Percentiles rank a stretch among this genome's conserved stretches.
Evolutionary conservation across 2,888 invertebrate genomes (phyloP).

Genomic region (Dinocampus coccinellae): DNA sequence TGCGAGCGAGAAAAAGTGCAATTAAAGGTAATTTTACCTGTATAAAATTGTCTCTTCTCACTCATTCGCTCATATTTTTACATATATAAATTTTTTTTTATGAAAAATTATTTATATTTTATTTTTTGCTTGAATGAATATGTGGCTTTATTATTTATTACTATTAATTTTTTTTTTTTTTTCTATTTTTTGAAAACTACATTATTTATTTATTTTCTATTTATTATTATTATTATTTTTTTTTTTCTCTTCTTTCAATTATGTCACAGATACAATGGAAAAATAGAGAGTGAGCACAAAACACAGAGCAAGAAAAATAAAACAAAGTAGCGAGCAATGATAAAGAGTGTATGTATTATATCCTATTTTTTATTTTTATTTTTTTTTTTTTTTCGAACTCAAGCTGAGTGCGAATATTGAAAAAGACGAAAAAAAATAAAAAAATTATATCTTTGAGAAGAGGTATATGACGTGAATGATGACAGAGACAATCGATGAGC

Average conservation of each 20-base stretch:
- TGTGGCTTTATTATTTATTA: background rate
- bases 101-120: background rate
- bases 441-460: background rate
- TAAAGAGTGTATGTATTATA: background rate
- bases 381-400: slow-evolving; percentile 12
- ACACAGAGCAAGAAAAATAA: slow-evolving; percentile 13
- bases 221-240: background rate
- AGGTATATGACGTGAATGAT: background rate
- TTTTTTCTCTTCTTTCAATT: background rate
- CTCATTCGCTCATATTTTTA: slow-evolving; percentile 2
- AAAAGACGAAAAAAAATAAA: too few relatives aligned
- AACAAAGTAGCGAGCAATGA: slow-evolving; percentile 24
- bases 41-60: slow-evolving; percentile 13
- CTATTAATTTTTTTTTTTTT: background rate
- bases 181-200: too few relatives aligned
- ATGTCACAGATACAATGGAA: background rate
- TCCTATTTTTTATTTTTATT: background rate
- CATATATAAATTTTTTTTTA: background rate
- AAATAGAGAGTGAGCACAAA: slow-evolving; percentile 20
- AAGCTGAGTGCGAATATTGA: slow-evolving; percentile 27
- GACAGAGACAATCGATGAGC: background rate
- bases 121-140: background rate
- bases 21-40: slow-evolving; percentile 11
- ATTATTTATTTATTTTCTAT: background rate
- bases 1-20: slow-evolving; percentile 21